These are phyloP conservation scores for Labeo calbasu DNA, from an alignment of 2,797 vertebrate genomes.

Conservation along the genomic window DNA sequence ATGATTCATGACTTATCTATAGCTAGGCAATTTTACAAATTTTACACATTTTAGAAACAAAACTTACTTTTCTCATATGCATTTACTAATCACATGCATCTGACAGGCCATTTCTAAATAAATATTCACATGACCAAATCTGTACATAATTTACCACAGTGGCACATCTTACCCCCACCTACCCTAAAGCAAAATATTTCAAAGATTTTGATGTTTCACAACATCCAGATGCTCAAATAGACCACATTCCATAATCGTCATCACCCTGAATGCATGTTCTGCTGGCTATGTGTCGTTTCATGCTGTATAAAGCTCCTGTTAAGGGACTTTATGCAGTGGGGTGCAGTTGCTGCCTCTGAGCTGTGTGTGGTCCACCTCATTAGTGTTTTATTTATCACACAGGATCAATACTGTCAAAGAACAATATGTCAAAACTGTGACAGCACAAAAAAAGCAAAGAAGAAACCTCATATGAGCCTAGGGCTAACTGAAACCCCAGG, in stretches of 20 bases:
- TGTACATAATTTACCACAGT: not conserved
- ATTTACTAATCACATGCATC: not conserved
- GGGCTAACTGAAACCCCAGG: constrained; percentile 36
- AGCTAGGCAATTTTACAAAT: not conserved
- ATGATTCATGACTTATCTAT: not conserved
- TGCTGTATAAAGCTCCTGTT: not conserved
- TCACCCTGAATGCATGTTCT: not conserved
- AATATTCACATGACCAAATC: not conserved
- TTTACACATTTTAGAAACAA: not conserved
- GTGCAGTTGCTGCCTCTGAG: constrained; percentile 27
- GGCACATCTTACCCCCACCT: constrained; percentile 9
- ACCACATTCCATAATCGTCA: not conserved
- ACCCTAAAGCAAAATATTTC: not conserved
- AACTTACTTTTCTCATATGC: not conserved
- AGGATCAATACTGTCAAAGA: constrained; percentile 44
- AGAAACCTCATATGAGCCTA: not conserved
- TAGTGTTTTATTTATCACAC: constrained; percentile 47
- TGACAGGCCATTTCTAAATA: not conserved
- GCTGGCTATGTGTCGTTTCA: not conserved
- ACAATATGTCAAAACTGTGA: constrained; percentile 9
- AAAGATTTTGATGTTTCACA: not conserved
- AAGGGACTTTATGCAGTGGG: constrained; percentile 31
- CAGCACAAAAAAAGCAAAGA: not conserved
- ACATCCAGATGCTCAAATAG: not conserved
- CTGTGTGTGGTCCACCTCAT: constrained; percentile 16